These are phyloP conservation scores for Triplophysa siluroides DNA, from an alignment of 2,113 vertebrate species.

Conservation along the genomic window DNA sequence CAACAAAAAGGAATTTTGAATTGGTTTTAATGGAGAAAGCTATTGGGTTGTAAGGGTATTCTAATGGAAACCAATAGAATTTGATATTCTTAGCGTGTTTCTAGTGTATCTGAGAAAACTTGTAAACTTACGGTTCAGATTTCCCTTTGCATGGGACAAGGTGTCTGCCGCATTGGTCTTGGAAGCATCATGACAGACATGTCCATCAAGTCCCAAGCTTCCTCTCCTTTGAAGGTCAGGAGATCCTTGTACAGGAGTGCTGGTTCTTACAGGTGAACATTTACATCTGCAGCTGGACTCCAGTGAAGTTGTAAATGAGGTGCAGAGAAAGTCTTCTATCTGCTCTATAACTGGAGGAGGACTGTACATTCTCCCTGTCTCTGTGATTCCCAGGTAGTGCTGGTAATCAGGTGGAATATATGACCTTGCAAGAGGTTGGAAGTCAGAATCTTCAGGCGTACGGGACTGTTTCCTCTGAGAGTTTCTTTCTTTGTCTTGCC, in stretches of 20 bases:
- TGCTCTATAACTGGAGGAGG: conserved; percentile 58
- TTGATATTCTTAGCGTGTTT: too few species aligned
- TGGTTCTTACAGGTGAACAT: conserved; percentile 51
- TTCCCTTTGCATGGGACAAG: conserved; percentile 59
- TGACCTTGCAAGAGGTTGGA: conserved; percentile 63
- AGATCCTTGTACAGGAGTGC: conserved; percentile 58
- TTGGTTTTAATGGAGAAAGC: too few species aligned
- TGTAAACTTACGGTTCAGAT: conserved; percentile 64
- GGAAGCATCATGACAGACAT: conserved; percentile 59
- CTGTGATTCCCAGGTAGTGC: conserved; percentile 68
- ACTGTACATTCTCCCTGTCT: conserved; percentile 49
- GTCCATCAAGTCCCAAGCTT: conserved; percentile 60
- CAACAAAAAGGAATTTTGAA: too few species aligned
- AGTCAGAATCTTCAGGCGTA: conserved; percentile 55
- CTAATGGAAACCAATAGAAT: too few species aligned
- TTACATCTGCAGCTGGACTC: conserved; percentile 20
- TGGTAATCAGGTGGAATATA: conserved; percentile 70
- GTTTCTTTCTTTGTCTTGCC: conserved; percentile 46
- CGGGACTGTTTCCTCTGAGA: conserved; percentile 36
- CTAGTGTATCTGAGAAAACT: neutral
- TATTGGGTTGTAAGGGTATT: too few species aligned
- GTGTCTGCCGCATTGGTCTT: conserved; percentile 63
- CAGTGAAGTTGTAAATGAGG: conserved; percentile 31
- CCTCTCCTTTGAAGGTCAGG: conserved; percentile 57
- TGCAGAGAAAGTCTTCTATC: conserved; percentile 53